Evolutionary conservation across 2,888 invertebrate species (phyloP).

Genomic region (Cephus spinipes): DNA sequence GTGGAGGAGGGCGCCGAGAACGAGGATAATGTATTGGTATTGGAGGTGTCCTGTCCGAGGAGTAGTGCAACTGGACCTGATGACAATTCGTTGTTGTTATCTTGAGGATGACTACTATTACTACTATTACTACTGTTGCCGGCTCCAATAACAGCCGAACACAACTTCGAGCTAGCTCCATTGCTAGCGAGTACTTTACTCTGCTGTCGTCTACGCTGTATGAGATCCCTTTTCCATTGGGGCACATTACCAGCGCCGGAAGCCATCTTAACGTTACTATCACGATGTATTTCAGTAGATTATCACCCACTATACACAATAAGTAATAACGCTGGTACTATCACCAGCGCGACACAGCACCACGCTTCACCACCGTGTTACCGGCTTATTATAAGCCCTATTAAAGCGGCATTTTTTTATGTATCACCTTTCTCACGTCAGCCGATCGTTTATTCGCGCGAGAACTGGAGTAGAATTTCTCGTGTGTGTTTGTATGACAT

Average conservation of each 20-base stretch:
- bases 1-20: constrained; percentile 31
- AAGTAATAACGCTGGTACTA: not conserved
- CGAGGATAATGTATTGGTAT: constrained; percentile 26
- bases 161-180: constrained; percentile 50
- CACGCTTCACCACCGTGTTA: not conserved
- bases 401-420: not conserved
- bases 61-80: constrained; percentile 5
- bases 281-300: not conserved
- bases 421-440: not conserved
- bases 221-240: constrained; percentile 87
- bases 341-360: not conserved
- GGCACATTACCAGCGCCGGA: constrained; percentile 67
- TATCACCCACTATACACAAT: not conserved
- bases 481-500: not conserved
- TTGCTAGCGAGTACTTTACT: constrained; percentile 57
- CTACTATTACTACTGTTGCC: constrained; percentile 28
- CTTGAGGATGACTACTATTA: constrained; percentile 4
- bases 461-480: not conserved
- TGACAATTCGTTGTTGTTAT: constrained; percentile 6
- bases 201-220: constrained; percentile 76
- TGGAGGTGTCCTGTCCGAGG: constrained; percentile 26
- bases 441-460: not conserved
- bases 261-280: constrained; percentile 26
- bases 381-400: not conserved
- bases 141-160: constrained; percentile 40